A percentile compares a stretch with the other conserved stretches of the same genome.
Evolutionary conservation across 2,797 vertebrate species (phyloP).

Genomic region (Eurystomus glaucurus): DNA sequence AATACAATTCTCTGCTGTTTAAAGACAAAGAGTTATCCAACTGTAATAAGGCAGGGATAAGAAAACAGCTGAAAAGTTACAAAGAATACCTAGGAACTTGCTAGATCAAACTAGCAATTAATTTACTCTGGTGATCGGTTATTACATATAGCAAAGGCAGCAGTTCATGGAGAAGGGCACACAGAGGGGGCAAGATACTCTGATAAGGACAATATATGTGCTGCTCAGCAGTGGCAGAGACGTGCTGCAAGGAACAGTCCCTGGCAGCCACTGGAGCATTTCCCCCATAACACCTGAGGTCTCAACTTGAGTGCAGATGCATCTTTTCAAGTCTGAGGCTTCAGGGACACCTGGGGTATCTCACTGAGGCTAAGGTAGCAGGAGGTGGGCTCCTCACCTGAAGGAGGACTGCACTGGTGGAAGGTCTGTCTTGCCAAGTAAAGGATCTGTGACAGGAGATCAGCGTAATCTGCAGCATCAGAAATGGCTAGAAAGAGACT

Average conservation of each 20-base stretch:
- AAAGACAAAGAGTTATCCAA: not conserved
- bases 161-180: not conserved
- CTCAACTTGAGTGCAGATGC: fast-evolving
- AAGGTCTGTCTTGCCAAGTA: not conserved
- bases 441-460: not conserved
- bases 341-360: not conserved
- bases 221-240: not conserved
- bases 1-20: not conserved
- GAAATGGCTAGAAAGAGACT: not conserved
- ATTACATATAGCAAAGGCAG: not conserved
- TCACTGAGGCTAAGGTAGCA: fast-evolving
- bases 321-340: not conserved
- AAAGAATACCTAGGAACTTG: not conserved
- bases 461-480: fast-evolving
- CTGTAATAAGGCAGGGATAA: not conserved
- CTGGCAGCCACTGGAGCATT: not conserved
- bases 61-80: not conserved
- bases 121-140: not conserved
- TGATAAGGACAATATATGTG: not conserved
- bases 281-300: not conserved
- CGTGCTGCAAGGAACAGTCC: fast-evolving
- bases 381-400: not conserved
- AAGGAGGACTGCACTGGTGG: not conserved
- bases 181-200: not conserved
- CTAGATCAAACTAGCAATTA: not conserved